A percentile compares a stretch with the other conserved stretches of the same genome.
Evolutionary conservation across 2,113 vertebrate genomes (phyloP).

Genomic region (Oreochromis niloticus): DNA sequence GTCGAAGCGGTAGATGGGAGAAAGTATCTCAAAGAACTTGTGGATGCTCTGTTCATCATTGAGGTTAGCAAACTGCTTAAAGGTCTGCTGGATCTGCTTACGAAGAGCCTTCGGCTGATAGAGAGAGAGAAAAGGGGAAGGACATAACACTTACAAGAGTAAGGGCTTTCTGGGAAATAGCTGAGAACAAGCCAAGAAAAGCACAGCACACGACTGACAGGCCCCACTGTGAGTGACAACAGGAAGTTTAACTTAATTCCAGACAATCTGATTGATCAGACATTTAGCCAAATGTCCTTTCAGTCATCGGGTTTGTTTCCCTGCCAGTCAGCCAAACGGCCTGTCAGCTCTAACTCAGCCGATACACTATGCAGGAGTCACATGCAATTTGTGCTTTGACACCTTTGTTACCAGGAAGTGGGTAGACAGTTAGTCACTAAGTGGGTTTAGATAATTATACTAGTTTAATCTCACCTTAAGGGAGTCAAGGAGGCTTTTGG

Average conservation of each 20-base stretch:
- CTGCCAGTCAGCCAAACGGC: neutral
- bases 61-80: slow-evolving; percentile 94
- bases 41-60: slow-evolving; percentile 97
- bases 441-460: neutral
- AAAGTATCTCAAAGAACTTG: slow-evolving; percentile 97
- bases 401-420: neutral
- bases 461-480: slow-evolving; percentile 85
- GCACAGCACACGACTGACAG: neutral
- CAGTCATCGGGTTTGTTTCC: neutral
- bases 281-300: slow-evolving; percentile 28
- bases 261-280: slow-evolving; percentile 31
- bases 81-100: slow-evolving; percentile 96
- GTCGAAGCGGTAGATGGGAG: slow-evolving; percentile 92
- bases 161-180: neutral
- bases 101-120: slow-evolving; percentile 89
- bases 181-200: slow-evolving; percentile 2
- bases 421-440: neutral
- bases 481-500: slow-evolving; percentile 94
- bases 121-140: neutral
- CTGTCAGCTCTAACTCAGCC: neutral
- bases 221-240: slow-evolving; percentile 13
- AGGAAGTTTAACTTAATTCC: slow-evolving; percentile 27
- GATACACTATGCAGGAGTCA: neutral
- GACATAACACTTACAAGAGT: neutral
- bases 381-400: neutral